phyloP scores from a whole-genome alignment of 2,797 vertebrate genomes.

The Novumbra hubbsi region DNA sequence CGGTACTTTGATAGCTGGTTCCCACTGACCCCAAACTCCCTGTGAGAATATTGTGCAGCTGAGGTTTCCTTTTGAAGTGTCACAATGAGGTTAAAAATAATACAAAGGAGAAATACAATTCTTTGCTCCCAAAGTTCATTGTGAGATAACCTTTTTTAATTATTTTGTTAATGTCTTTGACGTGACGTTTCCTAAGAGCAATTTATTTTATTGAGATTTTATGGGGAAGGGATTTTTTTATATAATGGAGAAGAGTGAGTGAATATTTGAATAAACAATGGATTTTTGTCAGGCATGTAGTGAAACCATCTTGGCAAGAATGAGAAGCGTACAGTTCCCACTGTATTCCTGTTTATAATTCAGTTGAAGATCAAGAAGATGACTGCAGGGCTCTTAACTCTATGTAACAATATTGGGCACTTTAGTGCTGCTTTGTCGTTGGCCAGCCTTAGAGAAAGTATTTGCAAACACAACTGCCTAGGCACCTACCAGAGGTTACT shows the following conservation, averaged over 20 bases:
- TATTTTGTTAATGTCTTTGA: constrained; percentile 68
- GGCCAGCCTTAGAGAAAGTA: not conserved
- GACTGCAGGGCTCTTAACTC: constrained; percentile 26
- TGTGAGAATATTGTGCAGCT: constrained; percentile 53
- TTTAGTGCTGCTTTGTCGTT: constrained; percentile 33
- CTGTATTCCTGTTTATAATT: constrained; percentile 44
- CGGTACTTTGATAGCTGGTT: constrained; percentile 27
- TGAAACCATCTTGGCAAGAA: constrained; percentile 42
- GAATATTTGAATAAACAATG: constrained; percentile 57
- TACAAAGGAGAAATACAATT: constrained; percentile 37
- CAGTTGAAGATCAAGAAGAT: constrained; percentile 34
- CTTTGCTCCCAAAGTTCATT: constrained; percentile 69
- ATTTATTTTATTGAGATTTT: constrained; percentile 77
- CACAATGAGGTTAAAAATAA: constrained; percentile 13
- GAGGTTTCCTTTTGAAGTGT: constrained; percentile 50
- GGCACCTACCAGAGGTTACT: constrained; percentile 1
- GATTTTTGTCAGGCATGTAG: constrained; percentile 43
- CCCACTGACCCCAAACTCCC: constrained; percentile 9
- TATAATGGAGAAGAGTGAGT: constrained; percentile 59
- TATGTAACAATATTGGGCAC: constrained; percentile 11
- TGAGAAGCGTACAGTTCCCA: constrained; percentile 26
- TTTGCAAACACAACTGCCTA: not conserved
- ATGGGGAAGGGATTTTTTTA: constrained; percentile 59
- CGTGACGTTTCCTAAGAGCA: constrained; percentile 68
- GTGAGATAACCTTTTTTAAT: constrained; percentile 61